Conservation (phyloP, 2,888 invertebrate genomes). For the Norana najaformis region DNA sequence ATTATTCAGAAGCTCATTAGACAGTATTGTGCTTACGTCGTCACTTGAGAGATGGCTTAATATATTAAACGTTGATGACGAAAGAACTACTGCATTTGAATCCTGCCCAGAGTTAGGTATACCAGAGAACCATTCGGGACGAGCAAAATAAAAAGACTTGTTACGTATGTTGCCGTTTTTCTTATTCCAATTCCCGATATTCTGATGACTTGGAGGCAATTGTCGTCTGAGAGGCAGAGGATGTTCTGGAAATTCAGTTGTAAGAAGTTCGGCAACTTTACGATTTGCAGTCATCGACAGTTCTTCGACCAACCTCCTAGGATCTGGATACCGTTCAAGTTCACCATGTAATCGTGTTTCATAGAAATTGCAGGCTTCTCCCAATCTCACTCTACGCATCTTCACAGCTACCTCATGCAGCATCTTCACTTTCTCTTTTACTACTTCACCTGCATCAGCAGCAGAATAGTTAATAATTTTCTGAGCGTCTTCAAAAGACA, state of each 20-base stretch:
- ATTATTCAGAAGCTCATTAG: neutral
- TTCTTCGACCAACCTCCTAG: slow-evolving; percentile 51
- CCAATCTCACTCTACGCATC: neutral
- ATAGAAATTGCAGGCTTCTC: neutral
- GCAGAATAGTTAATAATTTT: slow-evolving; percentile 21
- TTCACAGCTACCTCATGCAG: slow-evolving; percentile 4
- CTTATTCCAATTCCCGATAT: slow-evolving; percentile 32
- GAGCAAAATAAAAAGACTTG: neutral
- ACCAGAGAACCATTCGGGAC: neutral
- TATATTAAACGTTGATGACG: too few species aligned
- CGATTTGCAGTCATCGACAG: slow-evolving; percentile 52
- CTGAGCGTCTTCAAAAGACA: slow-evolving; percentile 29
- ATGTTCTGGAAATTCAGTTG: slow-evolving; percentile 45
- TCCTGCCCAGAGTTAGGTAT: too few species aligned
- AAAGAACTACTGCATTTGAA: too few species aligned
- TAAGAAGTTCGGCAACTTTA: slow-evolving; percentile 50
- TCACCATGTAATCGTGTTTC: neutral
- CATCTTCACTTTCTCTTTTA: neutral
- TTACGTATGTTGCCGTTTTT: neutral
- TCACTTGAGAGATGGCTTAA: too few species aligned
- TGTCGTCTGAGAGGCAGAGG: slow-evolving; percentile 51
- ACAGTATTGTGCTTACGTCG: neutral
- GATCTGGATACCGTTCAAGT: neutral
- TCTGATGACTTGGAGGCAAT: slow-evolving; percentile 41
- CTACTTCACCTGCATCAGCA: neutral